These are phyloP conservation scores for Microtus ochrogaster DNA, from an alignment of 2,113 vertebrate species.

Conservation along the genomic window DNA sequence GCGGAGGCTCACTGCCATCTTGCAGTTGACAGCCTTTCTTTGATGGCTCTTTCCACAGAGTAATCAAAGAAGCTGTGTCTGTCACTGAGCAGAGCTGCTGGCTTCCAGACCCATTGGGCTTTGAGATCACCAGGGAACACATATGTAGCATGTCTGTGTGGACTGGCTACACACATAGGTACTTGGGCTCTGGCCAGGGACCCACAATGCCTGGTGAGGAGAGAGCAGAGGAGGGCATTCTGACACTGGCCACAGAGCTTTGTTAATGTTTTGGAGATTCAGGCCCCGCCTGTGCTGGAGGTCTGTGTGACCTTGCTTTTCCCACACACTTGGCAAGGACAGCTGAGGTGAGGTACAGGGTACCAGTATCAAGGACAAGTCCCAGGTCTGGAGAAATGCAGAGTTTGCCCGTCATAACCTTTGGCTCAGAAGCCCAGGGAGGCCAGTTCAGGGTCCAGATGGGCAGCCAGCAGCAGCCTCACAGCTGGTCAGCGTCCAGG, in stretches of 20 bases:
- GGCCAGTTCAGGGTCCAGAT: background rate
- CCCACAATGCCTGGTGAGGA: background rate
- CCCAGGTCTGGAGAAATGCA: background rate
- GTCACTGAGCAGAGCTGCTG: background rate
- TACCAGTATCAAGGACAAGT: fast-evolving
- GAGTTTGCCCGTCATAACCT: no score
- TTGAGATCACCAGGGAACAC: background rate
- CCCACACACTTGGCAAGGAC: slow-evolving; percentile 7
- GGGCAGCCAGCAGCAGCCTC: background rate
- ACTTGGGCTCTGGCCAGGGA: fast-evolving
- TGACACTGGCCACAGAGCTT: no score
- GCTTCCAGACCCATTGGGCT: background rate
- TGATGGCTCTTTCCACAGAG: background rate
- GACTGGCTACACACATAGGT: fast-evolving
- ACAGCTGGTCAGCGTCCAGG: background rate
- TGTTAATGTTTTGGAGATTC: background rate
- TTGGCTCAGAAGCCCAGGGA: background rate
- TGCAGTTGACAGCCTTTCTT: background rate
- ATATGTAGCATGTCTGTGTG: fast-evolving
- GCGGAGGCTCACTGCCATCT: background rate
- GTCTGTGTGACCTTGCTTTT: background rate
- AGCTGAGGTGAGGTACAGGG: background rate
- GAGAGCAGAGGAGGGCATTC: background rate
- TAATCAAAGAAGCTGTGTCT: background rate
- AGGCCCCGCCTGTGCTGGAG: background rate